Conservation (phyloP, 2,888 invertebrate species). For the Coleophora flavipennella region DNA sequence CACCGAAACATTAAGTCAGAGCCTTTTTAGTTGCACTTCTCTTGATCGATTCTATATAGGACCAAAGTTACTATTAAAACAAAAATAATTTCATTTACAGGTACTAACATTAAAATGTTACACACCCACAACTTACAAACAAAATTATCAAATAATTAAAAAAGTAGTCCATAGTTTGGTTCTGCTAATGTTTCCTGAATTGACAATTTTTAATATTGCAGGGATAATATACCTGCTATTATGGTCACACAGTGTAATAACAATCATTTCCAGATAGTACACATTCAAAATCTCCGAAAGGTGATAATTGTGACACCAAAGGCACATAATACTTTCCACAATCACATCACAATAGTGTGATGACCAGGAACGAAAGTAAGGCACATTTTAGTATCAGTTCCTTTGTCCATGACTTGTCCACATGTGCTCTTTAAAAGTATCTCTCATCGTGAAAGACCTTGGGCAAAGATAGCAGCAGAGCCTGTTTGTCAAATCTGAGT, state of each 20-base stretch:
- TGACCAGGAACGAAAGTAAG: slow-evolving; percentile 28
- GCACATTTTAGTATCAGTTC: slow-evolving; percentile 61
- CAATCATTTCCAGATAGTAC: no score
- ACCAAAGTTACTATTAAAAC: no score
- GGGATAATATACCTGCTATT: no score
- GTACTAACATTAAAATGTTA: no score
- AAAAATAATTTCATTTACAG: no score
- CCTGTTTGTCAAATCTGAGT: slow-evolving; percentile 78
- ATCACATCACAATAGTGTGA: slow-evolving; percentile 1
- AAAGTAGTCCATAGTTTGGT: no score
- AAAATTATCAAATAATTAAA: no score
- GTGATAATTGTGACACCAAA: slow-evolving; percentile 5
- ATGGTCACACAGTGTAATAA: no score
- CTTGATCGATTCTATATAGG: no score
- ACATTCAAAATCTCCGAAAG: slow-evolving; percentile 2
- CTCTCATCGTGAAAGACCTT: slow-evolving; percentile 77
- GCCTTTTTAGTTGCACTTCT: neutral
- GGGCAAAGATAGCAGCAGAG: slow-evolving; percentile 80
- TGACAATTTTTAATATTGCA: no score
- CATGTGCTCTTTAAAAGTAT: slow-evolving; percentile 80
- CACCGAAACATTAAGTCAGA: neutral
- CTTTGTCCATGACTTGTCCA: slow-evolving; percentile 76
- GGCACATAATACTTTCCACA: slow-evolving; percentile 9
- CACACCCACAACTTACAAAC: no score
- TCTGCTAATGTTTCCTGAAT: no score